Percentiles rank a stretch among this genome's conserved stretches.
phyloP scores from a whole-genome alignment of 37 sponge, comb jelly and placozoan genomes.

The Theonella swinhoei region DNA sequence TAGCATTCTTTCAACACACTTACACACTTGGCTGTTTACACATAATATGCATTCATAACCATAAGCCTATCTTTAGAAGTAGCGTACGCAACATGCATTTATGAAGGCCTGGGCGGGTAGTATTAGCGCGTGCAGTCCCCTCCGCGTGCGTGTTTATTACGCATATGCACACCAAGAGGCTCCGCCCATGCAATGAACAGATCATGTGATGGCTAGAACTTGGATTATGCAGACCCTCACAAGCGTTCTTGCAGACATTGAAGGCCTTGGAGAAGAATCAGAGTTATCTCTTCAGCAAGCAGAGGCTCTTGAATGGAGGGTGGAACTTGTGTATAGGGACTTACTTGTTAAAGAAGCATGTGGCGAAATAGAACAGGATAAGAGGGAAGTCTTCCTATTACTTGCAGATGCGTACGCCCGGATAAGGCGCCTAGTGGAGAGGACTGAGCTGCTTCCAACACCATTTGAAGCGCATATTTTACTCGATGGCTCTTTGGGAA shows the following conservation, averaged over 20 bases:
- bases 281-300: not conserved
- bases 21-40: too few species aligned
- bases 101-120: too few species aligned
- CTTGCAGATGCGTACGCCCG: not conserved
- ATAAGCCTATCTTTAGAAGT: too few species aligned
- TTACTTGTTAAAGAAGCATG: conserved; percentile 11
- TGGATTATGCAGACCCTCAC: not conserved
- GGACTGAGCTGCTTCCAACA: not conserved
- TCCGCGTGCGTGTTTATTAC: too few species aligned
- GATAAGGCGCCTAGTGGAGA: not conserved
- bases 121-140: too few species aligned
- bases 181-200: too few species aligned
- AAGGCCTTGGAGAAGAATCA: not conserved
- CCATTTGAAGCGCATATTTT: not conserved
- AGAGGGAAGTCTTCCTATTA: not conserved
- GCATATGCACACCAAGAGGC: too few species aligned
- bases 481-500: conserved; percentile 1
- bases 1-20: too few species aligned
- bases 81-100: too few species aligned
- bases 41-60: too few species aligned
- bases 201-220: not conserved
- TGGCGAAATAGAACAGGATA: not conserved
- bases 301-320: conserved; percentile 3
- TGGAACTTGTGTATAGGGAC: conserved; percentile 23
- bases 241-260: not conserved